Percentiles rank a stretch among this genome's conserved stretches.
Evolutionary conservation across 2,113 vertebrate genomes (phyloP).

Genomic region (Herpailurus yagouaroundi): DNA sequence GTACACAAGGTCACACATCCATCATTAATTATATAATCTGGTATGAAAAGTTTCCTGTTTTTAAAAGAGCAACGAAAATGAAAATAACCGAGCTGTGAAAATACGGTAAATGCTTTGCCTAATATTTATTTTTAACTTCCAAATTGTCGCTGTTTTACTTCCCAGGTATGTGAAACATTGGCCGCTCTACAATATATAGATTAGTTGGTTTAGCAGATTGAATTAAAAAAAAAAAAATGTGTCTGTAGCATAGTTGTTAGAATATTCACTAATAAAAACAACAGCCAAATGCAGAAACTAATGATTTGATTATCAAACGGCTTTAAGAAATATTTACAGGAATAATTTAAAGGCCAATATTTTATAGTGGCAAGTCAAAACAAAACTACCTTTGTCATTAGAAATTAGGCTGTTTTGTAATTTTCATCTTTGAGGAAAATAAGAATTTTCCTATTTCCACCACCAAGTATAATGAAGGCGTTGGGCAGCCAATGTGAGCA

Average conservation of each 20-base stretch:
- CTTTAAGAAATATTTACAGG: slow-evolving; percentile 29
- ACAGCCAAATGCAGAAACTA: slow-evolving; percentile 5
- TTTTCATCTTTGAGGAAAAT: slow-evolving; percentile 28
- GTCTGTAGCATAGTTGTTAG: neutral
- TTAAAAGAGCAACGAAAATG: neutral
- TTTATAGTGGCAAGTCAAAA: slow-evolving; percentile 52
- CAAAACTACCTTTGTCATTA: neutral
- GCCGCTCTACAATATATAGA: neutral
- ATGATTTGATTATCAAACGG: slow-evolving; percentile 30
- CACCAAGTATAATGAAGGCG: neutral
- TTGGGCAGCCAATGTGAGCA: neutral
- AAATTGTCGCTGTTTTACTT: neutral
- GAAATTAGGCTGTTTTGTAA: neutral
- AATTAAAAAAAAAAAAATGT: neutral
- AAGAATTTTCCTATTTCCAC: neutral
- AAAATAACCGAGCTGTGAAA: neutral
- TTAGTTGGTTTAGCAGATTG: neutral
- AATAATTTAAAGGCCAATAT: slow-evolving; percentile 30
- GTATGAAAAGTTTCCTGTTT: neutral
- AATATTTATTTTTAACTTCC: neutral
- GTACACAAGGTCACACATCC: neutral
- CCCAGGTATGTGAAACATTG: neutral
- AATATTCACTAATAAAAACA: neutral
- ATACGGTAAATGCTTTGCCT: neutral
- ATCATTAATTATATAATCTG: neutral